phyloP scores from a whole-genome alignment of 2,888 invertebrate species.

The Ormia ochracea region DNA sequence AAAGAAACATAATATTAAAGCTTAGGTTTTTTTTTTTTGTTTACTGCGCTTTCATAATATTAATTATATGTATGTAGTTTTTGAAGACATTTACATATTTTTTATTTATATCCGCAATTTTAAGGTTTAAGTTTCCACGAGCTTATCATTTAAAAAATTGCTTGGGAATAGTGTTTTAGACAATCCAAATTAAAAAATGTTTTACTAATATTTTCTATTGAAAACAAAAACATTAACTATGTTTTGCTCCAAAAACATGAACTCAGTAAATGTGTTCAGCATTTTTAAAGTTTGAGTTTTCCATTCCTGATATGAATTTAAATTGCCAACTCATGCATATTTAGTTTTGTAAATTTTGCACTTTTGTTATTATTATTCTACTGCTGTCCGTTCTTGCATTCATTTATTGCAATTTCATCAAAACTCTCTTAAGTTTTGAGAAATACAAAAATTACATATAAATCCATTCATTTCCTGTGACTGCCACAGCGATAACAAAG shows the following conservation, averaged over 20 bases:
- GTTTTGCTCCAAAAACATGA: too few relatives aligned
- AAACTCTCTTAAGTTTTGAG: slow-evolving; percentile 43
- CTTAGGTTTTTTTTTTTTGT: not conserved
- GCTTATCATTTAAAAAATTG: too few relatives aligned
- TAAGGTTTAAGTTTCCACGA: too few relatives aligned
- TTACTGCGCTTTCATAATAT: too few relatives aligned
- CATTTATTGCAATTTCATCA: slow-evolving; percentile 36
- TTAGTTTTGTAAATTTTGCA: slow-evolving; percentile 32
- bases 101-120: not conserved
- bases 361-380: not conserved
- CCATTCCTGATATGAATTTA: not conserved
- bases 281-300: not conserved
- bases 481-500: slow-evolving; percentile 71
- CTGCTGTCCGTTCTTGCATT: not conserved
- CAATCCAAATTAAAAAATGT: too few relatives aligned
- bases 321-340: not conserved
- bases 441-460: slow-evolving; percentile 62
- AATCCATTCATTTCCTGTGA: slow-evolving; percentile 75
- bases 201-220: too few relatives aligned
- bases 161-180: too few relatives aligned
- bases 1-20: slow-evolving; percentile 26
- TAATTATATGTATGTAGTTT: not conserved
- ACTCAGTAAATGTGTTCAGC: too few relatives aligned
- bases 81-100: not conserved
- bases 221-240: too few relatives aligned